Evolutionary conservation across 2,113 vertebrate species (phyloP), one percentile per base, ranked within the genome.

Genomic region (Alosa alosa): DNA sequence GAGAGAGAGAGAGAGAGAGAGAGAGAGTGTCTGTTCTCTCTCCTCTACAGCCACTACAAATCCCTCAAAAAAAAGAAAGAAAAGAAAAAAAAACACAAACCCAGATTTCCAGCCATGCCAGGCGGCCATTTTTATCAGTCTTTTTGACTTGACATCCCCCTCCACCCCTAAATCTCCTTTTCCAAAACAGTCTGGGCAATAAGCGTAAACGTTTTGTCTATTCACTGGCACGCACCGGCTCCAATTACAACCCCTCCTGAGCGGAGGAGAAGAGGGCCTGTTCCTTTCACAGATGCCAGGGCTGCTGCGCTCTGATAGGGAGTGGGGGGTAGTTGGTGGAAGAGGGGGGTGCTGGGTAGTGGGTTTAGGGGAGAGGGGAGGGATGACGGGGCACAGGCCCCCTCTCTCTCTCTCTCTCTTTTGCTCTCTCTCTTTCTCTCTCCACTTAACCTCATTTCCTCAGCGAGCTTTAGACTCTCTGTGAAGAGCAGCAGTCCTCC

Each of bases 401-500:
- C 13, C 64, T 36, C 64, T 36, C 9, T 36, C 64, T 36, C 64
- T 36, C 9, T 36, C 64, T 72, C 64, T 72, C 64, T 31, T 1
- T 64, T 18, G n/a, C 8, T 64, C 60, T 22, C 4, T 64, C 60
- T n/a, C 60, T 64, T 64, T 64, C 60, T 64, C 60, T 72, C 64
- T 72, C 64, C 64, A 72, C 64, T 72, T 72, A 72, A 72, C 64
- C 64, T 60, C 55, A 60, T 60, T 60, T 60, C 55, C 55, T 60
- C 55, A 22, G 55, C 20, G 55, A 60, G 82, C n/a, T 25, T 17
- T 60, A 52, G 49, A 83, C 47, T 87, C 90, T 90, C 88, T 88
- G 91, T 90, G 86, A 82, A 72, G 45, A 75, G 85, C 90, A 86
- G 39, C 68, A 31, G 85, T 90, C 89, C 88, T 89, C 89, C 88